Evolutionary conservation across 37 sponge, comb jelly and placozoan genomes (phyloP), one percentile per base, ranked within the genome.

Genomic region (Oopsacas minuta): DNA sequence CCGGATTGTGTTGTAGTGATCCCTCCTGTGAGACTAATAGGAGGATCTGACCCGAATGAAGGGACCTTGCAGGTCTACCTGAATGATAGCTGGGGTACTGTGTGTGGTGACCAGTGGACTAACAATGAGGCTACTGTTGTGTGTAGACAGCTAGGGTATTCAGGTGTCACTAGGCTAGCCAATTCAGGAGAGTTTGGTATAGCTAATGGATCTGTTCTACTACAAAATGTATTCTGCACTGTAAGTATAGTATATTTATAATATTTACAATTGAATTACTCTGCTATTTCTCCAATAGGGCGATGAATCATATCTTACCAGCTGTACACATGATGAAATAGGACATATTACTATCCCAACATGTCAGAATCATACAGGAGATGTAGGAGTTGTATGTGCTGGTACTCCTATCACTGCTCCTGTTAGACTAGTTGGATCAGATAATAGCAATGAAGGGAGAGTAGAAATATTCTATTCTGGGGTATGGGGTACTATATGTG

Each of bases 401-500:
- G 75, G 75, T 25, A 34, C 5, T 25, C 75, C 22, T 34, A 61
- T 3, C 20, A 61, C 75, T 10, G 75, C 22, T 10, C 75, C 75
- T 20, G 75, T 61, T 25, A 61, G 75, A 12, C 75, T 61, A n/a
- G 7, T 34, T 12, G 75, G 75, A n/a, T 25, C 3, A 25, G 28
- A 12, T 34, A 61, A 12, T n/a, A 61, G 75, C 75, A 5, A 61
- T 34, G 28, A 61, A 34, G 75, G 83, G n/a, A 37, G 83, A 20
- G 83, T 82, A 22, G 83, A 82, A 28, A 38, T 82, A 38, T 82
- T 82, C 5, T 38, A 82, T 28, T 37, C 83, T 22, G 83, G 83
- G 7, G 83, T 82, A 38, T 82, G 83, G 83, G 83, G 83, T 5
- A 82, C 36, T 38, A 38, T 82, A 1, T 82, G 75, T 61, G 75